phyloP scores from a whole-genome alignment of 2,113 vertebrate species.

The Ageneiosus marmoratus region DNA sequence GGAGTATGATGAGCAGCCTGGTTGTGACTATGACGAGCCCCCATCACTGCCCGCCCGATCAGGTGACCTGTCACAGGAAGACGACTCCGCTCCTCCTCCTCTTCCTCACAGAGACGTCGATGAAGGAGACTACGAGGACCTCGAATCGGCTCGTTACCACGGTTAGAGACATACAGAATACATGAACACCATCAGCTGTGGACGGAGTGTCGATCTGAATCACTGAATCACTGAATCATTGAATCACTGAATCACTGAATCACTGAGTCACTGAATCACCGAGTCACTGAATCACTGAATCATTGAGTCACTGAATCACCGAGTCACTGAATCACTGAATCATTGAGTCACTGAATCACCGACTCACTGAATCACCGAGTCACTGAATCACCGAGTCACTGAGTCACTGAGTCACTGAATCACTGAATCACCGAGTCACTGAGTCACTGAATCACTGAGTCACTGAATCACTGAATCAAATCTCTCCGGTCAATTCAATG shows the following conservation, averaged over 20 bases:
- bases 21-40: conserved; percentile 55
- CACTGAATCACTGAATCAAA: neutral
- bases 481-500: neutral
- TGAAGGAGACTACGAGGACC: conserved; percentile 78
- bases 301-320: too few species aligned
- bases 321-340: too few species aligned
- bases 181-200: neutral
- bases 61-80: conserved; percentile 46
- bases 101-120: conserved; percentile 37
- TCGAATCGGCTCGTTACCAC: conserved; percentile 47
- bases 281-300: too few species aligned
- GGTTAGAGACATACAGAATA: neutral
- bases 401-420: too few species aligned
- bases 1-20: conserved; percentile 48
- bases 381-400: too few species aligned
- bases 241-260: too few species aligned
- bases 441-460: too few species aligned
- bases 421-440: too few species aligned
- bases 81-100: conserved; percentile 27
- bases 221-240: too few species aligned
- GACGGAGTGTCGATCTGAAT: neutral
- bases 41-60: conserved; percentile 60
- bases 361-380: too few species aligned
- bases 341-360: too few species aligned
- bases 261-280: too few species aligned